phyloP scores from a whole-genome alignment of 1,140 invertebrate genomes.

The Apis dorsata region DNA sequence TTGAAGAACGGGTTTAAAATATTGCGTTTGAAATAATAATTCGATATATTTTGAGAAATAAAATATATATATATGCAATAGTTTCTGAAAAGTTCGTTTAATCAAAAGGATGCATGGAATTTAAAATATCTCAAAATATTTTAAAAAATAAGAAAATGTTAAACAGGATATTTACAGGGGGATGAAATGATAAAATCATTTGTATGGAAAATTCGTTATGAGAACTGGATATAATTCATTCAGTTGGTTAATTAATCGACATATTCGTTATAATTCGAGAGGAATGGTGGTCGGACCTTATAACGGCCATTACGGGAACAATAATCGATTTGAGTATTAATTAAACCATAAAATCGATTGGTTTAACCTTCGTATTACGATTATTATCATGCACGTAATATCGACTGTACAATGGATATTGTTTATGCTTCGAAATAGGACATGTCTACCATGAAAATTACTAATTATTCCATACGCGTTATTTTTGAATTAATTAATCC shows the following conservation, averaged over 20 bases:
- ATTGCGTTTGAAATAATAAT: no score
- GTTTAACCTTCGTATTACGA: slow-evolving; percentile 25
- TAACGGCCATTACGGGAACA: slow-evolving; percentile 4
- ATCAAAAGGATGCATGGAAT: no score
- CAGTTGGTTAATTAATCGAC: neutral
- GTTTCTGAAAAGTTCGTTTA: no score
- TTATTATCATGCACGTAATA: slow-evolving; percentile 22
- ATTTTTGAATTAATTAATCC: no score
- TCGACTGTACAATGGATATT: slow-evolving; percentile 26
- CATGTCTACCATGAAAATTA: neutral
- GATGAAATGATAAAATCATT: neutral
- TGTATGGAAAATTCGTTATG: neutral
- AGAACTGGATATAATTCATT: neutral
- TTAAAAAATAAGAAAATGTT: no score
- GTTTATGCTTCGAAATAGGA: neutral
- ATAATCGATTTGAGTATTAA: slow-evolving; percentile 40
- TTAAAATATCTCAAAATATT: no score
- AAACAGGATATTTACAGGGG: no score
- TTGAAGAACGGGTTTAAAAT: no score
- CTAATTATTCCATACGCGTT: neutral
- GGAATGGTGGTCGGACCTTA: neutral
- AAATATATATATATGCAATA: no score
- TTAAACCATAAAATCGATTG: slow-evolving; percentile 30
- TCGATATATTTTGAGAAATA: no score
- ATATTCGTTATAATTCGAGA: slow-evolving; percentile 31